phyloP scores from a whole-genome alignment of 2,888 invertebrate species.

The Rhagophthalmus giganteus region DNA sequence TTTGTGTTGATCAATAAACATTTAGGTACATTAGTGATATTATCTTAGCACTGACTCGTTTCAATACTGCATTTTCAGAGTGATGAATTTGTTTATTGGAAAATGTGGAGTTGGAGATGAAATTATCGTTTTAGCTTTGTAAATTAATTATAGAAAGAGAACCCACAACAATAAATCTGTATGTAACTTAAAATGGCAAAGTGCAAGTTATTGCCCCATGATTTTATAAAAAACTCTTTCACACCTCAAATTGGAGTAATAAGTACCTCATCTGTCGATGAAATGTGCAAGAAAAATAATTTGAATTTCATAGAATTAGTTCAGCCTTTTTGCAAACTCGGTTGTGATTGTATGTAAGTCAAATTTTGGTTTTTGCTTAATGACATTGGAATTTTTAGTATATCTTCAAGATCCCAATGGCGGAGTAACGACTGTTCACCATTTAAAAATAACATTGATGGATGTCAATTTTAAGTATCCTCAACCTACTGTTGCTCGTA shows the following conservation, averaged over 20 bases:
- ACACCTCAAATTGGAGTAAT: constrained; percentile 87
- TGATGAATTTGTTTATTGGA: no score
- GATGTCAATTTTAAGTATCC: constrained; percentile 83
- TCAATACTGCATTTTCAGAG: no score
- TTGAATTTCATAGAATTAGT: constrained; percentile 86
- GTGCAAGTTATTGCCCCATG: constrained; percentile 72
- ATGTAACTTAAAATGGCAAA: no score
- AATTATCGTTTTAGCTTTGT: no score
- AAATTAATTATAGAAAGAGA: no score
- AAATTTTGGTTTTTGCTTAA: constrained; percentile 29
- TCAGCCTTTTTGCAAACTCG: constrained; percentile 83
- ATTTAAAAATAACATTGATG: constrained; percentile 76
- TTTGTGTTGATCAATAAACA: no score
- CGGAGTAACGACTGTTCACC: constrained; percentile 69
- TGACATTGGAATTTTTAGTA: constrained; percentile 60
- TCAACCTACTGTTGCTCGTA: constrained; percentile 79
- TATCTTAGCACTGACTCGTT: no score
- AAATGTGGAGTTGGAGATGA: no score
- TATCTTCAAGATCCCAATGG: constrained; percentile 85
- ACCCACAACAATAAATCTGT: no score
- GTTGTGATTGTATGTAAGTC: constrained; percentile 65
- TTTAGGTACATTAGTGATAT: no score
- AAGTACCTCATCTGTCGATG: constrained; percentile 80
- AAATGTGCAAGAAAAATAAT: constrained; percentile 86
- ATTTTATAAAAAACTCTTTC: constrained; percentile 88